Evolutionary conservation across 2,113 vertebrate genomes (phyloP).

Genomic region (Micronisus gabar): DNA sequence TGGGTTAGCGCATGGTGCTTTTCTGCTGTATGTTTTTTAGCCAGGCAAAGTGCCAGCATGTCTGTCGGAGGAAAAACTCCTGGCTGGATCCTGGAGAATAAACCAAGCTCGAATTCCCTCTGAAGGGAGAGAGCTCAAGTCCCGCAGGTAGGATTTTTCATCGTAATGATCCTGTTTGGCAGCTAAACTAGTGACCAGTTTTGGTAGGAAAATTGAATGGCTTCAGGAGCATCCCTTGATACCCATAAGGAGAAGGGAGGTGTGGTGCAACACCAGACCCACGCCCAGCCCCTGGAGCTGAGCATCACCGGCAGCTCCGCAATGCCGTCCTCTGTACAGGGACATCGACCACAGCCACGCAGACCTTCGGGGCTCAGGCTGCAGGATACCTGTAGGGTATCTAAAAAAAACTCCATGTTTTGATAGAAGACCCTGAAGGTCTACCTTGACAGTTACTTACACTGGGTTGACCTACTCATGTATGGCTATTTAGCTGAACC

Average conservation of each 20-base stretch:
- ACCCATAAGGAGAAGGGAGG: not conserved
- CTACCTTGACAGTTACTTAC: not conserved
- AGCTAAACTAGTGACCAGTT: not conserved
- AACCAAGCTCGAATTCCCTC: not conserved
- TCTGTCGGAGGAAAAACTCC: not conserved
- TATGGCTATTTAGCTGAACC: not conserved
- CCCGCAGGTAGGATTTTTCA: not conserved
- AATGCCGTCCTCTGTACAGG: rapidly evolving
- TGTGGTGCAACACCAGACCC: not conserved
- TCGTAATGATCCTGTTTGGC: not conserved
- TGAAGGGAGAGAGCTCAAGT: not conserved
- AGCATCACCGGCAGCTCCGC: not conserved
- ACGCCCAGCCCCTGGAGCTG: not conserved
- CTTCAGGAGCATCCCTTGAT: not conserved
- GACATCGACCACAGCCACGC: rapidly evolving
- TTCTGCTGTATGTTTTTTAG: not conserved
- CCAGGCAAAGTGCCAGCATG: not conserved
- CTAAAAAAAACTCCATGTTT: not conserved
- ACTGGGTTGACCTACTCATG: rapidly evolving
- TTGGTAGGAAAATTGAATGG: not conserved
- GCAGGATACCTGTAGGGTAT: not conserved
- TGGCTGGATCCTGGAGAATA: not conserved
- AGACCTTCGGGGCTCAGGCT: not conserved
- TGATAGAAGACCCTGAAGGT: not conserved
- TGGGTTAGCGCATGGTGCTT: not conserved